Percentiles rank a stretch among this genome's conserved stretches.
phyloP scores from a whole-genome alignment of 2,113 vertebrate genomes.

The Phoenicopterus ruber region DNA sequence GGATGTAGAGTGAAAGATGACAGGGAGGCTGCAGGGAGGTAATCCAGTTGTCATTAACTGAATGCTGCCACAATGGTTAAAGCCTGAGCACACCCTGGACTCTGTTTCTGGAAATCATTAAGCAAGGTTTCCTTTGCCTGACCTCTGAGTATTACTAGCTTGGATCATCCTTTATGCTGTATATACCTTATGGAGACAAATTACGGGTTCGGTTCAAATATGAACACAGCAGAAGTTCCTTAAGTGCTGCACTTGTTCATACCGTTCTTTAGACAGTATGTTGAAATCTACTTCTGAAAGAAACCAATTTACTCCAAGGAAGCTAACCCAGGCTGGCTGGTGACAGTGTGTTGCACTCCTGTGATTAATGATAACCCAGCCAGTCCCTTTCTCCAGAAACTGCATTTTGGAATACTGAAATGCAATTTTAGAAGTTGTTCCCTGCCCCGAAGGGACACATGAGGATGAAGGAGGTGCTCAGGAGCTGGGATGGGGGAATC shows the following conservation, averaged over 20 bases:
- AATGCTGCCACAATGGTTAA: neutral
- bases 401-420: neutral
- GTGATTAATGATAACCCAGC: neutral
- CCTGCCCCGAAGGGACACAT: neutral
- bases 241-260: neutral
- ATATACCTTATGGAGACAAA: neutral
- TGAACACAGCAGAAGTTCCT: neutral
- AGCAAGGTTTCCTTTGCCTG: slow-evolving; percentile 27
- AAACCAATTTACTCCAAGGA: neutral
- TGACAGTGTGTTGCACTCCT: neutral
- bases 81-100: neutral
- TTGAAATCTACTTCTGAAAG: neutral
- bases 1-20: neutral
- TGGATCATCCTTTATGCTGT: neutral
- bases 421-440: neutral
- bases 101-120: slow-evolving; percentile 38
- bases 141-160: neutral
- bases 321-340: neutral
- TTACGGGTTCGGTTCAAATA: neutral
- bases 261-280: neutral
- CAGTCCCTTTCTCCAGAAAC: neutral
- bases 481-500: neutral
- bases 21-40: neutral
- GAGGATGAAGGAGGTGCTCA: neutral
- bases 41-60: neutral